phyloP scores from a whole-genome alignment of 1,140 invertebrate genomes.

The Himalopsyche phryganea region DNA sequence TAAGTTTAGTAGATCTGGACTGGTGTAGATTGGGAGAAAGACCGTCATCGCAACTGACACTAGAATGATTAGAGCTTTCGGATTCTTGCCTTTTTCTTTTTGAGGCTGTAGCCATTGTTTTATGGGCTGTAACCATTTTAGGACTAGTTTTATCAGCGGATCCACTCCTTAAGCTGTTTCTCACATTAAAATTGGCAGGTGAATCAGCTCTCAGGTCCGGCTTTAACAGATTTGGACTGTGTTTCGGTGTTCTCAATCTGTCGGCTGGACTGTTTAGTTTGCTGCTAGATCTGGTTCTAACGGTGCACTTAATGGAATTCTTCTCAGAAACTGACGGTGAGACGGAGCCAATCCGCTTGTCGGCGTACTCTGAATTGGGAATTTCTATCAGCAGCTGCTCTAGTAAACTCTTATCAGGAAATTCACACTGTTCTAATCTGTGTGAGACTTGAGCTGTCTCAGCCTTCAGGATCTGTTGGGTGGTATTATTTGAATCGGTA shows the following conservation, averaged over 20 bases:
- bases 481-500: constrained; percentile 19
- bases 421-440: constrained; percentile 47
- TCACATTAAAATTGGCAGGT: constrained; percentile 41
- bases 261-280: constrained; percentile 70
- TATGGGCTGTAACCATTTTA: constrained; percentile 31
- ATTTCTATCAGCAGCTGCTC: constrained; percentile 77
- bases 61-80: constrained; percentile 65
- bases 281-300: constrained; percentile 66
- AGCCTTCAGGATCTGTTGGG: background rate
- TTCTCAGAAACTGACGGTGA: constrained; percentile 47
- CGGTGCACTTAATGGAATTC: constrained; percentile 44
- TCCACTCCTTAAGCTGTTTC: constrained; percentile 43
- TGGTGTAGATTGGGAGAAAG: constrained; percentile 39
- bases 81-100: constrained; percentile 75
- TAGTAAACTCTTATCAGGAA: constrained; percentile 61
- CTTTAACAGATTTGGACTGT: constrained; percentile 55
- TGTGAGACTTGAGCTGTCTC: constrained; percentile 34
- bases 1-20: constrained; percentile 48
- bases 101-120: constrained; percentile 38
- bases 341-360: constrained; percentile 53
- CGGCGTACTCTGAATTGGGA: constrained; percentile 58
- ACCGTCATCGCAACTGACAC: constrained; percentile 58
- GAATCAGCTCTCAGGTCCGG: constrained; percentile 46
- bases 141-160: constrained; percentile 48
- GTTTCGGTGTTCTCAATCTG: constrained; percentile 56